Conservation (phyloP, 2,888 invertebrate genomes). For the Strigamia crassipes region DNA sequence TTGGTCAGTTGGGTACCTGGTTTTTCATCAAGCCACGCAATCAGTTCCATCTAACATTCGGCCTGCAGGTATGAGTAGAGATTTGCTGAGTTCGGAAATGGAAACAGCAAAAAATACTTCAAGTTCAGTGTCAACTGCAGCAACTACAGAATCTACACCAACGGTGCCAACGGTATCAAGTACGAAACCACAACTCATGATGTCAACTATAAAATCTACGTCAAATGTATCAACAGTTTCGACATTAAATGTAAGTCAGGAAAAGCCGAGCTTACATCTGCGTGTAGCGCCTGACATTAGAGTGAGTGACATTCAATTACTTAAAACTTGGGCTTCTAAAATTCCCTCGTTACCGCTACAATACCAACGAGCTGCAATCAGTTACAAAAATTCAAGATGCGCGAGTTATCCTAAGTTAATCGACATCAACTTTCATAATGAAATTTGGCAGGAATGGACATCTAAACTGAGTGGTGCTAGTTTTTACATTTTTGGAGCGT, state of each 20-base stretch:
- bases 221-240: background rate
- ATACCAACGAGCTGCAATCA: background rate
- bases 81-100: background rate
- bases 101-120: background rate
- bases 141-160: background rate
- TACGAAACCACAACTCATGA: too few relatives aligned
- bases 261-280: background rate
- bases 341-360: constrained; percentile 39
- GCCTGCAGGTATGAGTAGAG: background rate
- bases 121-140: background rate
- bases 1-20: constrained; percentile 4
- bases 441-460: constrained; percentile 87
- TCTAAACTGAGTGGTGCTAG: constrained; percentile 72
- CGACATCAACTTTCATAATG: constrained; percentile 89
- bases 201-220: background rate
- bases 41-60: background rate
- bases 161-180: background rate
- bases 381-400: constrained; percentile 7
- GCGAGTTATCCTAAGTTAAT: constrained; percentile 72
- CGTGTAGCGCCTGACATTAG: background rate
- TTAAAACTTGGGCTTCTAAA: background rate
- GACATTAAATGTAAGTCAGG: background rate
- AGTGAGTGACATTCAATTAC: background rate
- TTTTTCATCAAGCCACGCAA: constrained; percentile 4
- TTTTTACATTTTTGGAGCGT: constrained; percentile 87